Evolutionary conservation across 1,140 invertebrate species (phyloP).

Genomic region (silkworm (Bombyx mori)): DNA sequence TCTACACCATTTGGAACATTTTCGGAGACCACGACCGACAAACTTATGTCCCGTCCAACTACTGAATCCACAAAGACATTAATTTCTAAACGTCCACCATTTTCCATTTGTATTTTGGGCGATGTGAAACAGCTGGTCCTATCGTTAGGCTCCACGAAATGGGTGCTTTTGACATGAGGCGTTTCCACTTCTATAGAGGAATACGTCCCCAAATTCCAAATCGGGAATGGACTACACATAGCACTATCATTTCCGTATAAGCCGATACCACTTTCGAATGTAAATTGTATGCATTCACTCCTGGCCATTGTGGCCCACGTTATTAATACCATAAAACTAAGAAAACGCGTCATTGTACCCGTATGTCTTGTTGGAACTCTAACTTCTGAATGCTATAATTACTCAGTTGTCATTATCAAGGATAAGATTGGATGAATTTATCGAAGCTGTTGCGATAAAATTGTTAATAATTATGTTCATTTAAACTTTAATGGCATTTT

Average conservation of each 20-base stretch:
- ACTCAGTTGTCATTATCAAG: constrained; percentile 15
- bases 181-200: constrained; percentile 2
- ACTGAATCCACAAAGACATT: constrained; percentile 13
- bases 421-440: constrained; percentile 18
- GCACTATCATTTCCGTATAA: constrained; percentile 3
- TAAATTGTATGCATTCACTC: constrained; percentile 11
- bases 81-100: constrained; percentile 11
- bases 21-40: constrained; percentile 13
- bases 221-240: constrained; percentile 9
- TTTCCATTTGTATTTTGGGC: constrained; percentile 2
- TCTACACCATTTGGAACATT: constrained; percentile 4
- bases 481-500: constrained; percentile 1
- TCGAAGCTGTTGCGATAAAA: constrained; percentile 16
- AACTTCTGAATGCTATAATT: constrained; percentile 9
- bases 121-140: constrained; percentile 10
- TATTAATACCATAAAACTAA: not conserved
- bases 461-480: constrained; percentile 11
- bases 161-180: constrained; percentile 6
- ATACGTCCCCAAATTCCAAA: constrained; percentile 13
- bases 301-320: not conserved
- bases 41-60: not conserved
- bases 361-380: constrained; percentile 1
- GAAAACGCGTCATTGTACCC: constrained; percentile 1
- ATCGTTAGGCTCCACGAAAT: constrained; percentile 11
- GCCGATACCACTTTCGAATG: constrained; percentile 13